Percentiles rank a stretch among this genome's conserved stretches.
phyloP scores from a whole-genome alignment of 2,888 invertebrate species.

The Netelia inedita region DNA sequence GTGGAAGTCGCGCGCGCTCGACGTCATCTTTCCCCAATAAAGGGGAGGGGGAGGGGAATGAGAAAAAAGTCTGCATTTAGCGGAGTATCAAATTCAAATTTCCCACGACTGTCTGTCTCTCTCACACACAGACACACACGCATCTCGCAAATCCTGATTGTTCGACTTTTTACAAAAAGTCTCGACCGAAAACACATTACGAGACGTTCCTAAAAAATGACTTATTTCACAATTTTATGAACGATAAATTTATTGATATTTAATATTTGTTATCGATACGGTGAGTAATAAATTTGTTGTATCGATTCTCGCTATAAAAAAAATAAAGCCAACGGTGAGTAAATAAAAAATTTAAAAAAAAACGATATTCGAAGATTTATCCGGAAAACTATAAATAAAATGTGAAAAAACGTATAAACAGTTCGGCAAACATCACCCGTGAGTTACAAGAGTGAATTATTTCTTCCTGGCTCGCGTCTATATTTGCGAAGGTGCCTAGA shows the following conservation, averaged over 20 bases:
- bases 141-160: conserved; percentile 20
- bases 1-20: conserved; percentile 1
- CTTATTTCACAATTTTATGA: too few species aligned
- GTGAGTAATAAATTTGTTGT: too few species aligned
- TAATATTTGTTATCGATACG: too few species aligned
- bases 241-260: too few species aligned
- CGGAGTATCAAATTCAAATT: conserved; percentile 48
- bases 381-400: neutral
- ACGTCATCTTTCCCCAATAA: neutral
- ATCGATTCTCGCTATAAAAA: neutral
- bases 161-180: neutral
- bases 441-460: neutral
- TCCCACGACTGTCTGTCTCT: conserved; percentile 55
- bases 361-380: neutral
- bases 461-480: neutral
- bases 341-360: neutral
- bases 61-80: conserved; percentile 47
- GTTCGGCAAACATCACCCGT: conserved; percentile 34
- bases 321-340: neutral
- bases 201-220: too few species aligned
- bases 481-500: conserved; percentile 25
- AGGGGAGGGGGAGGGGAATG: neutral
- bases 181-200: too few species aligned
- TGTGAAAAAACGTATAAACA: conserved; percentile 19
- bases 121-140: too few species aligned